Evolutionary conservation across 2,113 vertebrate species (phyloP), one percentile per base, ranked within the genome.

Genomic region (Tichodroma muraria): DNA sequence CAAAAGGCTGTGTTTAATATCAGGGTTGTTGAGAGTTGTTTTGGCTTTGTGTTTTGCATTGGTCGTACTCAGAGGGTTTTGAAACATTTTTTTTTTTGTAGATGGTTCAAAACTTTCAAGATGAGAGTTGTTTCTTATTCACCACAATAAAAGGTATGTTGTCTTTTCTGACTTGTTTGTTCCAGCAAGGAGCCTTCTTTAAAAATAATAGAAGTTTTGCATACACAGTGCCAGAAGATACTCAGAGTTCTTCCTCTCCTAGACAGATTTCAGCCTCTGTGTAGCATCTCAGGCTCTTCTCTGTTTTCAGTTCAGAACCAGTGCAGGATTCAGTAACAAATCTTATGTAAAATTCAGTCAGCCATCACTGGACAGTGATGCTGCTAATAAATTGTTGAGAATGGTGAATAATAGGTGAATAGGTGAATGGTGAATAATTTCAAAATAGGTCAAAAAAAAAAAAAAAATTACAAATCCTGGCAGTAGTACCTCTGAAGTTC

Each of bases 41-140:
- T 38, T 28, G 60, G 22, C 44, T 68, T 33, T 60, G 33, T 33
- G 12, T 49, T 70, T 71, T 35, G 25, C 10, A 6, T 23, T 47
- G 31, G 8, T 50, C 18, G 3, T 15, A 24, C 5, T 57, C 6
- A 59, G 15, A 65, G 28, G 14, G 33, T 69, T 82, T 89, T 33
- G 65, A 23, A 87, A 40, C 35, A n/a, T 68, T 40, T 47, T 37
- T 40, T 85, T 27, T 65, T 60, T 44, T 56, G 52, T 86, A 99
- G 99, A 99, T 99, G 99, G 99, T 99, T 98, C 99, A 99, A 93
- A 99, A 99, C 97, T 98, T 99, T 96, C 98, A 98, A 82, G 99
- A 99, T 91, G 99, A 99, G 97, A 99, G 98, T 97, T 99, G 98
- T 96, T 99, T 99, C 98, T 97, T 99, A 96, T 98, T 99, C 97